Conservation (phyloP, 2,888 invertebrate species). For the Synanthedon vespiformis region DNA sequence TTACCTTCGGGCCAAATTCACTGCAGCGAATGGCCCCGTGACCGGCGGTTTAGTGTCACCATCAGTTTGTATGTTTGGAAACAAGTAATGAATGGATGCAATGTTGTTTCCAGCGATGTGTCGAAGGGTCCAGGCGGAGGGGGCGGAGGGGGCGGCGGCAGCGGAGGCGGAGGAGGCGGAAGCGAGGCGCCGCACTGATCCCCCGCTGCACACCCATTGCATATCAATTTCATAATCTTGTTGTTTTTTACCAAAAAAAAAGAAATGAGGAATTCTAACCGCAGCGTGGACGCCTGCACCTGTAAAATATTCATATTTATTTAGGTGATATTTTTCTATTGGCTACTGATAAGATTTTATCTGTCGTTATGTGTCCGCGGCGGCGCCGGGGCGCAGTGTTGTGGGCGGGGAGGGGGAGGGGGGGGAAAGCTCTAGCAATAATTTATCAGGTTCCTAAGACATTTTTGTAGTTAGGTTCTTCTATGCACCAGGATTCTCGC, state of each 20-base stretch:
- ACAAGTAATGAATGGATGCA: neutral
- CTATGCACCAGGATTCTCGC: conserved; percentile 65
- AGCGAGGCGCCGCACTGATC: conserved; percentile 41
- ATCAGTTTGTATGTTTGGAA: too few species aligned
- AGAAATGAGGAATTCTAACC: conserved; percentile 43
- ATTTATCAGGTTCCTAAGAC: conserved; percentile 71
- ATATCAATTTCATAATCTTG: conserved; percentile 58
- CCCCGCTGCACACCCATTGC: conserved; percentile 25
- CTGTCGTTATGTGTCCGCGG: conserved; percentile 52
- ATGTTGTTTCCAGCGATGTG: conserved; percentile 28
- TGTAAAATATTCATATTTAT: conserved; percentile 62
- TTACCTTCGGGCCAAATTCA: too few species aligned
- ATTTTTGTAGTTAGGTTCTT: conserved; percentile 68
- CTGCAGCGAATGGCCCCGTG: too few species aligned
- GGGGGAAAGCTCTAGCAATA: conserved; percentile 64
- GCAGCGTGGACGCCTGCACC: conserved; percentile 25
- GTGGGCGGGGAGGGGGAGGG: conserved; percentile 31
- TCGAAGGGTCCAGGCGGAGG: conserved; percentile 27
- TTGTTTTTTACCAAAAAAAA: conserved; percentile 58
- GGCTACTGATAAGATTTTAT: conserved; percentile 67
- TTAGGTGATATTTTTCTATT: conserved; percentile 71
- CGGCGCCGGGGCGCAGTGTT: conserved; percentile 42
- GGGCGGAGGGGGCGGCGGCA: conserved; percentile 6
- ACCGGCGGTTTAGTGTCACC: too few species aligned
- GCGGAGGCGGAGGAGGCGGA: conserved; percentile 14